Base-by-base conservation (phyloP, 1,140 invertebrate genomes). In the Zaprionus africanus region DNA sequence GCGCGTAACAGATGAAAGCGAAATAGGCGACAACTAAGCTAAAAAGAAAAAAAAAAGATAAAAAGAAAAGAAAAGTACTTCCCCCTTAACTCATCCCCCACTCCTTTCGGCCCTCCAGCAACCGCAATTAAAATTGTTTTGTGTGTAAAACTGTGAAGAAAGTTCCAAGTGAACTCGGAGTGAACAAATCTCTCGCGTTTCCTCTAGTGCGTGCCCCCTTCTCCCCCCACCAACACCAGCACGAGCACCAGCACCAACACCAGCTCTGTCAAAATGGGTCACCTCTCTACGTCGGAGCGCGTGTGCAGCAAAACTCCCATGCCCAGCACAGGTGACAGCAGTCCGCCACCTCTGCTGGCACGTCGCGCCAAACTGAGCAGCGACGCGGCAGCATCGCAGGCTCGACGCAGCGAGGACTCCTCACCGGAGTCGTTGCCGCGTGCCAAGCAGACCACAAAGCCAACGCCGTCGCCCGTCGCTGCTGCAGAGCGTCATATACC, bases 131-230 rank as follows among this genome's bases (percentile, higher is more conserved):
- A 77, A 79, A 53, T 71, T 59, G 34, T 78, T 75, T 75, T 79
- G 78, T 78, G 84, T 86, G 79, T 90, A 68, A 90, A 90, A 60
- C 73, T 90, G 85, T 90, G 81, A 90, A 90, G 85, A 88, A 90
- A 90, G 81, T 88, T 77, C 43, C 19, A 51, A 51, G 36, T 38
- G 67, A 43, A 60, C 65, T 72, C 51, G 53, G 64, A 82, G 76
- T 73, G 75, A 17, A 34, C 31, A 3, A 34, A n/a, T 46, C 41
- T n/a, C 7, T 19, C 36, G 41, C 41, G 41, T 46, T 24, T 5
- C 19, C 19, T 22, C 9, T 41, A 15, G 17, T 51, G 15, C 46
- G 17, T 22, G 46, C 19, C 46, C 19, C 46, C 13, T 41, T 41
- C 15, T 11, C 46, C 11, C 19, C 4, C 19, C 46, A 11, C 17